Conservation (phyloP, 2,888 invertebrate genomes). For the Drosophila cracens region DNA sequence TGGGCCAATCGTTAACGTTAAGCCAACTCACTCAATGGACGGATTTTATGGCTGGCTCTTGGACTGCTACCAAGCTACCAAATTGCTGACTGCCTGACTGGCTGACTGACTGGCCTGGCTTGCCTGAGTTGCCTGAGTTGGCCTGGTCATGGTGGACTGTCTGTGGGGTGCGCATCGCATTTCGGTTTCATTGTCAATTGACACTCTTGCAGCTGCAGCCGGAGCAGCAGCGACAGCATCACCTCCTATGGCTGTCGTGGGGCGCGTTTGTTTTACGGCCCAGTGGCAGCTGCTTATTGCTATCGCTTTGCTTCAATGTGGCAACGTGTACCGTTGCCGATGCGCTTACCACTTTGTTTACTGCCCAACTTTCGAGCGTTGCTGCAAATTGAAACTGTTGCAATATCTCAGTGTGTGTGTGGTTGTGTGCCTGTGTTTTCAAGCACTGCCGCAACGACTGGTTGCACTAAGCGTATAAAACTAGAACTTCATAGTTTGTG, state of each 20-base stretch:
- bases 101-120: conserved; percentile 9
- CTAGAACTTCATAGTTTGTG: background rate
- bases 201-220: conserved; percentile 62
- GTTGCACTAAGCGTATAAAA: background rate
- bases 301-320: conserved; percentile 77
- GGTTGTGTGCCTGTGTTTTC: conserved; percentile 20
- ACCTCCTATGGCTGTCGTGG: conserved; percentile 13
- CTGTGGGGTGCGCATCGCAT: conserved; percentile 45
- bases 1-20: conserved; percentile 72
- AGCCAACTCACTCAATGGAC: conserved; percentile 54
- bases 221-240: background rate
- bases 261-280: conserved; percentile 70
- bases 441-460: background rate
- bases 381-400: conserved; percentile 73
- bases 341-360: conserved; percentile 65
- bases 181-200: conserved; percentile 79
- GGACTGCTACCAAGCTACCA: conserved; percentile 16
- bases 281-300: conserved; percentile 75
- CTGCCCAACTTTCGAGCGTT: conserved; percentile 53
- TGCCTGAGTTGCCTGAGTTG: background rate
- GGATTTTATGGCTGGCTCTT: conserved; percentile 54
- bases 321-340: conserved; percentile 51
- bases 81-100: conserved; percentile 1
- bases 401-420: conserved; percentile 52
- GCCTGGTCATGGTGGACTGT: conserved; percentile 6